A percentile compares a stretch with the other conserved stretches of the same genome.
phyloP scores from a whole-genome alignment of 2,113 vertebrate genomes.

The Cariama cristata region DNA sequence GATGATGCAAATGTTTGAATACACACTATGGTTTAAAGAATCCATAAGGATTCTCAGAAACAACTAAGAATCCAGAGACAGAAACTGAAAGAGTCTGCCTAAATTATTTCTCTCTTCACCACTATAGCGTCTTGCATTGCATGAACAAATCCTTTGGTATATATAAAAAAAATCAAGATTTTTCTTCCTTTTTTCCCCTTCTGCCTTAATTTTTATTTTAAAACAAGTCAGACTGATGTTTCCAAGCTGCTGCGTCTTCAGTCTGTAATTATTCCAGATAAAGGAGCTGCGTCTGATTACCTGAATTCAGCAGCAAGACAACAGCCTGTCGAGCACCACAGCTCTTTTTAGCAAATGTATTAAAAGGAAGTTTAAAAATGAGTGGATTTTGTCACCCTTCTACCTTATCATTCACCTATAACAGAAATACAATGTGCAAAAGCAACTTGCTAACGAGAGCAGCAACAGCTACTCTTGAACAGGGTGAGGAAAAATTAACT shows the following conservation, averaged over 20 bases:
- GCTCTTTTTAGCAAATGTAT: background rate
- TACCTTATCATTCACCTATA: background rate
- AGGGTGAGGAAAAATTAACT: background rate
- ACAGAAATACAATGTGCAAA: background rate
- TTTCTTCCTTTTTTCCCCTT: background rate
- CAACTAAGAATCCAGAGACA: background rate
- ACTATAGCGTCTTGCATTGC: background rate
- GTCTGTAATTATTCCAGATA: background rate
- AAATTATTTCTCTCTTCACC: background rate
- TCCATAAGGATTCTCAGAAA: background rate
- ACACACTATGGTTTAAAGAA: background rate
- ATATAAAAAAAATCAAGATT: background rate
- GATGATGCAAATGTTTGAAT: background rate
- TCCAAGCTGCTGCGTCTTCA: background rate
- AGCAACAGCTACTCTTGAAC: background rate
- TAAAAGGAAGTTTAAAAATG: background rate
- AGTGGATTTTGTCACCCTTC: slow-evolving; percentile 8
- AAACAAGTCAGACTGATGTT: background rate
- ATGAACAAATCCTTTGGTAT: background rate
- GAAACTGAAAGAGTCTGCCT: background rate
- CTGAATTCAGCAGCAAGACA: background rate
- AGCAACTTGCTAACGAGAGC: background rate
- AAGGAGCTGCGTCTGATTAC: background rate
- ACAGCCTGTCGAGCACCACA: background rate
- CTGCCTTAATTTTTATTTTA: background rate